Percentiles rank a stretch among this genome's conserved stretches.
Evolutionary conservation across 2,888 invertebrate species (phyloP).

Genomic region (Syrphus vitripennis): DNA sequence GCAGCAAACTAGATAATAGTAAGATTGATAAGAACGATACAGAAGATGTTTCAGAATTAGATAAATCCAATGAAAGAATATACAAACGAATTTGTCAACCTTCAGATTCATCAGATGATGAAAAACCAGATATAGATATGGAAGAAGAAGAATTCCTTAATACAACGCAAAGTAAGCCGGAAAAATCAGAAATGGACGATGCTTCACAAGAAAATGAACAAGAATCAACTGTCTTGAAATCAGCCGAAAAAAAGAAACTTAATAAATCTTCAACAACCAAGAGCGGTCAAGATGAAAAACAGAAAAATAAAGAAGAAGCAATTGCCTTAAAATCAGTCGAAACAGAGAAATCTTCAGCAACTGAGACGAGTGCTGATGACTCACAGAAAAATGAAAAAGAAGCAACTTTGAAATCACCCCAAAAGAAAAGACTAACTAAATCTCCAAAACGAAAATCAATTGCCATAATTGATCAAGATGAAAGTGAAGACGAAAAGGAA

Average conservation of each 20-base stretch:
- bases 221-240: neutral
- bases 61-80: neutral
- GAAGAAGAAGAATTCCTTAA: neutral
- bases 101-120: no score
- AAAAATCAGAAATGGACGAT: neutral
- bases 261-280: neutral
- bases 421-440: neutral
- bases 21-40: neutral
- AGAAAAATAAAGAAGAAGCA: neutral
- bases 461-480: neutral
- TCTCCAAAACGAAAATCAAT: neutral
- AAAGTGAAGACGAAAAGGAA: neutral
- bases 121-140: slow-evolving; percentile 15
- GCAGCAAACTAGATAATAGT: neutral
- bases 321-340: neutral
- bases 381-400: neutral
- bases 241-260: neutral
- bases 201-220: neutral
- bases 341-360: no score
- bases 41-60: neutral
- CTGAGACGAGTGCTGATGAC: neutral
- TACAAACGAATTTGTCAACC: neutral
- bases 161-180: neutral
- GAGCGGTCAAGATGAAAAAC: neutral
- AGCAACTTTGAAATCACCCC: neutral